A percentile compares a stretch with the other conserved stretches of the same genome.
These are phyloP conservation scores for Trichoplusia ni DNA, from an alignment of 1,140 invertebrate species.

Conservation along the genomic window DNA sequence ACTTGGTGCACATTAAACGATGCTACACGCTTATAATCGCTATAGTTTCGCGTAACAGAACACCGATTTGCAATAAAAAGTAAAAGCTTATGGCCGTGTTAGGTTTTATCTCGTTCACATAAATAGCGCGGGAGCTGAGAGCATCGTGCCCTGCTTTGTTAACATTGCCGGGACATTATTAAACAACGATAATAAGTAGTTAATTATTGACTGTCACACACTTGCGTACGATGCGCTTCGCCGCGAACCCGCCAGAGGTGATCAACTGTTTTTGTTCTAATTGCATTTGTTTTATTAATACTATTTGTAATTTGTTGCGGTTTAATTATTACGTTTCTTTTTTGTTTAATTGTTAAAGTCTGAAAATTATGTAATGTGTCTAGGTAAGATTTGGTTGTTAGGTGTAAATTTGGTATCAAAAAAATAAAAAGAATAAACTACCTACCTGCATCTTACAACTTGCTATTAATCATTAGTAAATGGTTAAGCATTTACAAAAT, in stretches of 20 bases:
- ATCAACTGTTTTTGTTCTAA: constrained; percentile 30
- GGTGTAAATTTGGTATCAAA: too few relatives aligned
- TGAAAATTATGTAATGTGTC: too few relatives aligned
- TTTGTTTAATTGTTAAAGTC: too few relatives aligned
- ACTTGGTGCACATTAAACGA: constrained; percentile 15
- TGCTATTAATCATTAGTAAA: too few relatives aligned
- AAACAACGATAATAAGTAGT: constrained; percentile 59
- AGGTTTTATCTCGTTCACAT: constrained; percentile 53
- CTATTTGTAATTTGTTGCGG: too few relatives aligned
- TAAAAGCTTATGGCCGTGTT: constrained; percentile 43
- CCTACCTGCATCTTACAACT: too few relatives aligned
- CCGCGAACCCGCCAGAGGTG: constrained; percentile 4
- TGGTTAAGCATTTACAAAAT: too few relatives aligned
- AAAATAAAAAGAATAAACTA: too few relatives aligned
- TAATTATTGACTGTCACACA: constrained; percentile 63
- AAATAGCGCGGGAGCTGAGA: constrained; percentile 44
- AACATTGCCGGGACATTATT: constrained; percentile 61
- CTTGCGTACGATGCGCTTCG: constrained; percentile 36
- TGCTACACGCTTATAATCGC: constrained; percentile 34
- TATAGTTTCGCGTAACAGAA: constrained; percentile 43
- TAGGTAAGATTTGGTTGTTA: too few relatives aligned
- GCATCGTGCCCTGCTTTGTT: constrained; percentile 56
- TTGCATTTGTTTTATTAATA: neutral
- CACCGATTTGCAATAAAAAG: constrained; percentile 46
- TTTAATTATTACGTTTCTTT: too few relatives aligned